phyloP scores from a whole-genome alignment of 2,797 vertebrate species.

The Xenops minutus region DNA sequence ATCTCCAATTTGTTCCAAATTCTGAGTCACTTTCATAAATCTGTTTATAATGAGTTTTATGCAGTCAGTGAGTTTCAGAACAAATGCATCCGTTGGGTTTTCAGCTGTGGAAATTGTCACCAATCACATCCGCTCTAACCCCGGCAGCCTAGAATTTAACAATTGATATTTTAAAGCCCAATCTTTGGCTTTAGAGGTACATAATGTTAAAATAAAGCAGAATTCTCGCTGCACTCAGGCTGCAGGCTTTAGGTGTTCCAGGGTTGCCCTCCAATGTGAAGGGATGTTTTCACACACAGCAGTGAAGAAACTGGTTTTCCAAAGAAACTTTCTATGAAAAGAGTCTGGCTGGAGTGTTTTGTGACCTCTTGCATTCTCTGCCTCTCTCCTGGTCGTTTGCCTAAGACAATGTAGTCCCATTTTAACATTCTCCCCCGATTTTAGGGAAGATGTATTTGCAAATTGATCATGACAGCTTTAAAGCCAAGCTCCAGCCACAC shows the following conservation, averaged over 20 bases:
- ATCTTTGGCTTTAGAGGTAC: background rate
- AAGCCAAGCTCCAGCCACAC: background rate
- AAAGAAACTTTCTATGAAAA: background rate
- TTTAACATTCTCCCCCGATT: background rate
- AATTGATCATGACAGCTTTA: background rate
- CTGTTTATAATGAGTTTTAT: background rate
- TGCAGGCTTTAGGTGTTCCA: background rate
- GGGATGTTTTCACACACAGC: background rate
- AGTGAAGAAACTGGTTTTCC: background rate
- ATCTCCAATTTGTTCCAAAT: background rate
- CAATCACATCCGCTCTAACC: rapidly evolving
- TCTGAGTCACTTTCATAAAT: constrained; percentile 39
- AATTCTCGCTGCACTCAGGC: background rate
- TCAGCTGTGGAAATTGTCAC: background rate
- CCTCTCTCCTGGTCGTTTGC: background rate
- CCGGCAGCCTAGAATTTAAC: background rate
- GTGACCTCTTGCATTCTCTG: background rate
- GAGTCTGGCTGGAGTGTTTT: background rate
- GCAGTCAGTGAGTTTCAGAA: background rate
- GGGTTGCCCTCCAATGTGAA: background rate
- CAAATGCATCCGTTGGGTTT: background rate
- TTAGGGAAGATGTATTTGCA: background rate
- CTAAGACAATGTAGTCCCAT: background rate
- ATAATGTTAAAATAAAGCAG: background rate
- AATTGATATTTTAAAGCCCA: background rate